A percentile compares a stretch with the other conserved stretches of the same genome.
These are phyloP conservation scores for Nemapogon koenigi DNA, from an alignment of 2,888 invertebrate genomes.

Conservation along the genomic window DNA sequence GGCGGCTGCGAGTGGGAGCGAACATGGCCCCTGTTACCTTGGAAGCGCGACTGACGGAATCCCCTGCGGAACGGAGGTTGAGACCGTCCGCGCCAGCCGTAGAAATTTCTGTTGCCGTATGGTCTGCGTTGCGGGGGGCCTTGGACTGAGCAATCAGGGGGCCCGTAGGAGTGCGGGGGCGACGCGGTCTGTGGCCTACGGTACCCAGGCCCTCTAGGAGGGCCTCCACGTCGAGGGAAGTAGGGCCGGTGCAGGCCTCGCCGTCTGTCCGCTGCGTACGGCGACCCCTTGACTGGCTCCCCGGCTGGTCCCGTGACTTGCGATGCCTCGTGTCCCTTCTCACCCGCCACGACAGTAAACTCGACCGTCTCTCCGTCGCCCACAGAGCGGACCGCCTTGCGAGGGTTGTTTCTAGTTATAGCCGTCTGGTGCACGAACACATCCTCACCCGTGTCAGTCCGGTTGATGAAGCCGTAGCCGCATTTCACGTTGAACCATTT, in stretches of 20 bases:
- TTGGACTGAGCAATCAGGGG: neutral
- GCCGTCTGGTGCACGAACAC: constrained; percentile 95
- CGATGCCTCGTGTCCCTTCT: constrained; percentile 90
- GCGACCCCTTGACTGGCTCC: constrained; percentile 85
- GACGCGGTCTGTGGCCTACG: neutral
- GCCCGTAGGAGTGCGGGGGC: neutral
- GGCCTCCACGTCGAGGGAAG: neutral
- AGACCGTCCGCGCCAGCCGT: neutral
- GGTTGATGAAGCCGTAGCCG: constrained; percentile 93
- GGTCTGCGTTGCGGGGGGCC: neutral
- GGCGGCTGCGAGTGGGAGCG: too few relatives aligned
- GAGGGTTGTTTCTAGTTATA: constrained; percentile 90
- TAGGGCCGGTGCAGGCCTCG: constrained; percentile 25
- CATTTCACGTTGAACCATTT: constrained; percentile 94
- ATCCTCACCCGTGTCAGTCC: constrained; percentile 93
- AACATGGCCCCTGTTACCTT: too few relatives aligned
- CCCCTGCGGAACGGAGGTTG: constrained; percentile 1
- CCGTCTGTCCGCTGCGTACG: constrained; percentile 84
- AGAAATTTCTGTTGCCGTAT: neutral
- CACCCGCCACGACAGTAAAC: constrained; percentile 92
- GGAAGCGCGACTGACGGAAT: neutral
- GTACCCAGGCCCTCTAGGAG: neutral
- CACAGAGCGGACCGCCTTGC: constrained; percentile 89
- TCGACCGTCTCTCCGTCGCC: constrained; percentile 91
- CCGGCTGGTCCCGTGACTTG: constrained; percentile 93